A percentile compares a stretch with the other conserved stretches of the same genome.
Conservation (phyloP, 1,140 invertebrate species). For the Drosophila lowei region DNA sequence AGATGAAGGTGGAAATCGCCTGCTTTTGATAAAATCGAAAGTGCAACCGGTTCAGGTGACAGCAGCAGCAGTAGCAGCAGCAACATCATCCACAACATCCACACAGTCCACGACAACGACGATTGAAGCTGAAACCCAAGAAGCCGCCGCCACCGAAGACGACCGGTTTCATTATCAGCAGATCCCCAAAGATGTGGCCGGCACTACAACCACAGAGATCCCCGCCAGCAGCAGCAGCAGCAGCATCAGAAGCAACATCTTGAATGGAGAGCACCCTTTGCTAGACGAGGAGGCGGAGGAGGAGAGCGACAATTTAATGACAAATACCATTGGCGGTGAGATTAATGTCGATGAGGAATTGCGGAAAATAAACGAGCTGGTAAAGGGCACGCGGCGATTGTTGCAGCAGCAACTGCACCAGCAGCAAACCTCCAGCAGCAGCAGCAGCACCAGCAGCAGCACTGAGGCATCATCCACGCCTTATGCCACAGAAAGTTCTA, state of each 20-base stretch:
- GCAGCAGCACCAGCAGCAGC: conserved; percentile 12
- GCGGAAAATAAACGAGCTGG: conserved; percentile 78
- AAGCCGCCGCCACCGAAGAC: conserved; percentile 35
- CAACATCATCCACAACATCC: conserved; percentile 24
- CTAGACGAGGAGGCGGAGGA: conserved; percentile 26
- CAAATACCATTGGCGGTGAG: conserved; percentile 66
- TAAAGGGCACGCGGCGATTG: conserved; percentile 58
- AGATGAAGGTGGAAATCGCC: conserved; percentile 48
- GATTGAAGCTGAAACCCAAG: conserved; percentile 20
- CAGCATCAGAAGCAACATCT: conserved; percentile 11
- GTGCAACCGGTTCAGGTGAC: conserved; percentile 80
- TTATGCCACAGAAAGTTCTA: conserved; percentile 10
- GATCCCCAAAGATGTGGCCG: conserved; percentile 40
- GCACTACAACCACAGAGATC: conserved; percentile 4
- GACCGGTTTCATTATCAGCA: conserved; percentile 82
- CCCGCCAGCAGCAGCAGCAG: conserved; percentile 21
- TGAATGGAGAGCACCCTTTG: too few species aligned
- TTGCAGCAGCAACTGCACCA: conserved; percentile 49
- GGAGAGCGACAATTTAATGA: conserved; percentile 73
- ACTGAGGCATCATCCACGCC: conserved; percentile 30
- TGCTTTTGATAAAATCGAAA: conserved; percentile 79
- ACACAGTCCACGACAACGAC: conserved; percentile 8
- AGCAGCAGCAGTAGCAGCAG: conserved; percentile 30
- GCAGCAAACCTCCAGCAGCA: conserved; percentile 22
- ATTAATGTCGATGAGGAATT: conserved; percentile 71